Percentiles rank a stretch among this genome's conserved stretches.
phyloP scores from a whole-genome alignment of 2,888 invertebrate species.

The Cephus sareptanus region DNA sequence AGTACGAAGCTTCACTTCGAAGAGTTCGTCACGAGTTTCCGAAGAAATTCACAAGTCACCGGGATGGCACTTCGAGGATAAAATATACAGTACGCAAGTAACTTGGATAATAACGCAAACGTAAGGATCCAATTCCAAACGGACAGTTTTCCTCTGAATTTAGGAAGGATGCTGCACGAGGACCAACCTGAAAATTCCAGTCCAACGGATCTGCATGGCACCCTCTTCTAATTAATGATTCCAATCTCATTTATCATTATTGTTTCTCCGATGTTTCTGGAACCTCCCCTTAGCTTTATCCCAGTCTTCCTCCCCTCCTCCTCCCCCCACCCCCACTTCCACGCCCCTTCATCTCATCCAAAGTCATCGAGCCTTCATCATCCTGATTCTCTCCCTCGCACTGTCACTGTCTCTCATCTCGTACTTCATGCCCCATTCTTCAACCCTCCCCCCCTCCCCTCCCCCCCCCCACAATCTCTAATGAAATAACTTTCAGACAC shows the following conservation, averaged over 20 bases:
- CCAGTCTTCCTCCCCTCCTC: constrained; percentile 20
- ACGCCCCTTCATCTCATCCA: neutral
- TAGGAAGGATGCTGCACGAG: too few species aligned
- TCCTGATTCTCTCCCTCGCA: neutral
- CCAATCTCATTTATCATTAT: constrained; percentile 54
- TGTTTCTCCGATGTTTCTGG: neutral
- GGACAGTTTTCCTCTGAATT: too few species aligned
- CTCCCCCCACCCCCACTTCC: neutral
- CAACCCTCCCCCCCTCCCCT: constrained; percentile 6
- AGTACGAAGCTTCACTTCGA: too few species aligned
- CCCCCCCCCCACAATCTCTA: constrained; percentile 34
- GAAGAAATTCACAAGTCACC: too few species aligned
- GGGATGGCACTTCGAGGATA: too few species aligned
- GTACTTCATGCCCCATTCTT: constrained; percentile 13
- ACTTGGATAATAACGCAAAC: too few species aligned
- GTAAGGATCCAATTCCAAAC: too few species aligned
- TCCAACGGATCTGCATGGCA: too few species aligned
- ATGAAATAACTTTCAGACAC: constrained; percentile 62
- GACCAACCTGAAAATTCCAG: too few species aligned
- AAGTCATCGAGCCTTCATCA: neutral
- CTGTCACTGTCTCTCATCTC: constrained; percentile 1
- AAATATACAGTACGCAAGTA: too few species aligned
- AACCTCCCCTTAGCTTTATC: constrained; percentile 3
- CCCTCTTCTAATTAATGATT: constrained; percentile 51
- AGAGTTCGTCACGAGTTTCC: too few species aligned